These are phyloP conservation scores for Chrysocyon brachyurus DNA, from an alignment of 2,797 vertebrate genomes.

Conservation along the genomic window DNA sequence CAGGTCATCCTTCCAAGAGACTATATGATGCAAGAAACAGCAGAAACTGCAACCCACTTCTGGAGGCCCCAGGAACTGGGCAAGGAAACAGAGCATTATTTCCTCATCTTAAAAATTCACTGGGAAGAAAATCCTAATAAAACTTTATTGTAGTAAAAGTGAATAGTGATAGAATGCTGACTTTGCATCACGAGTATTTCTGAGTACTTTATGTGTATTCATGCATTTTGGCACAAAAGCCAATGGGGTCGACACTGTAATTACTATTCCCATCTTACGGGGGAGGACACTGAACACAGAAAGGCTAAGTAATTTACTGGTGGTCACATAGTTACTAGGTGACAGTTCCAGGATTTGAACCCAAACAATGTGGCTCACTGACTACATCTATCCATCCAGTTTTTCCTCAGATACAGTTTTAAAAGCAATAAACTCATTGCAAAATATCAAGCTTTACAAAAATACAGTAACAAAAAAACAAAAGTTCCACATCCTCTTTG, in stretches of 20 bases:
- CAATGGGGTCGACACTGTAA: neutral
- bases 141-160: neutral
- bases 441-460: neutral
- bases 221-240: neutral
- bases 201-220: neutral
- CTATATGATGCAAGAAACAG: slow-evolving; percentile 51
- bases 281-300: neutral
- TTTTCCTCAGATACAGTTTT: neutral
- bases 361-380: neutral
- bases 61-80: neutral
- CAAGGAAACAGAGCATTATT: neutral
- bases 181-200: neutral
- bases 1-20: slow-evolving; percentile 37
- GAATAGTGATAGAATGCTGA: neutral
- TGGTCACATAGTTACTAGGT: neutral
- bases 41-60: neutral
- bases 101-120: neutral
- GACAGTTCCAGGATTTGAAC: neutral
- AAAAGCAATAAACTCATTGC: neutral
- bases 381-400: neutral
- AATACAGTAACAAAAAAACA: neutral
- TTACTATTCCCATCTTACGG: neutral
- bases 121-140: neutral
- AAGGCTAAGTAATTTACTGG: neutral
- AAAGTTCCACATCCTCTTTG: neutral